Evolutionary conservation across 2,888 invertebrate genomes (phyloP), one percentile per base, ranked within the genome.

Genomic region (Laspeyria flexula): DNA sequence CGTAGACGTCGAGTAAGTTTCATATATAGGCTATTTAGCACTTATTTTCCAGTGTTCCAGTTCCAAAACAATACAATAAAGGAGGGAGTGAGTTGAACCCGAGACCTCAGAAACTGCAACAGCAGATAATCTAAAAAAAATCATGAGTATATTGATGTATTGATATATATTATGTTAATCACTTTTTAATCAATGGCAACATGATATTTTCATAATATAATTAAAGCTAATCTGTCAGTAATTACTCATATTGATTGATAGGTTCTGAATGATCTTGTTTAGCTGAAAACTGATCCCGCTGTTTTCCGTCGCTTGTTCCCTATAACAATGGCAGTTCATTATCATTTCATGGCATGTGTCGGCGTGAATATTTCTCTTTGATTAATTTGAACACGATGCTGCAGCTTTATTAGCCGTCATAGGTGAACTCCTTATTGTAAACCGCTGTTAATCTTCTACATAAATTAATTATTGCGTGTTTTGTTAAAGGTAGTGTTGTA

Each of bases 291-390:
- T 3, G 16, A 12, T 3, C n/a, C 43, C 74, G 76, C 76, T 64
- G 0, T 1, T 62, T 46, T 73, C 13, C 35, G 6, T 34, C 10
- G 7, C 60, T 64, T 67, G 42, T 11, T 23, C 73, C 72, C 55
- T 15, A 53, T 60, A 55, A 71, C 77, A 71, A 85, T 81, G 80
- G 74, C 77, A 75, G 86, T 88, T 89, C 88, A 90, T 90, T 89
- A 89, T 87, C 83, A 87, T 89, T 88, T 86, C 87, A 88, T 87
- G 88, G 88, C 88, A 88, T 89, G 88, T 89, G 90, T 90, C 84
- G 84, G 83, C 87, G 87, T 90, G 87, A 90, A 90, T 90, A 90
- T 90, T 90, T 90, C 90, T 77, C 87, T 90, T 88, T 90, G 90
- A 90, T 90, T 88, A 90, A 90, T 90, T 86, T 84, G 85, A 79